Percentiles rank a stretch among this genome's conserved stretches.
phyloP scores from a whole-genome alignment of 1,140 invertebrate genomes.

The Drosophila sturtevanti region DNA sequence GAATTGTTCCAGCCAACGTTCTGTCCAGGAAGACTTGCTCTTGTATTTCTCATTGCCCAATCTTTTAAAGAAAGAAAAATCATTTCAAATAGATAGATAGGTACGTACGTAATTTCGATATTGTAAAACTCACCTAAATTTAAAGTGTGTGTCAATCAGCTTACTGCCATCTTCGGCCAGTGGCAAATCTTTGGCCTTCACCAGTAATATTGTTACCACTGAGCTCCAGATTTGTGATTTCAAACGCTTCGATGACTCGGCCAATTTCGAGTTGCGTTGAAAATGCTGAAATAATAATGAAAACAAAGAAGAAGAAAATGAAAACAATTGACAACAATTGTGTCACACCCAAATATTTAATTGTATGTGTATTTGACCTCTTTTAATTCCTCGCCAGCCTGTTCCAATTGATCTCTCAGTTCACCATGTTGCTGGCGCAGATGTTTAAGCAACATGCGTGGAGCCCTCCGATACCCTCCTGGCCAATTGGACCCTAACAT shows the following conservation, averaged over 20 bases:
- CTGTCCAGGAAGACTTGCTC: conserved; percentile 95
- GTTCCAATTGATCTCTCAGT: conserved; percentile 61
- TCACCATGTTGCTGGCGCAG: conserved; percentile 56
- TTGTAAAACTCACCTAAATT: conserved; percentile 90
- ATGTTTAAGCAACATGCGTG: conserved; percentile 68
- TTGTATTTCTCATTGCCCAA: conserved; percentile 99
- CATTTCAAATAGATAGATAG: neutral
- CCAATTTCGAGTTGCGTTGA: conserved; percentile 88
- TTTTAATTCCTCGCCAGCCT: conserved; percentile 56
- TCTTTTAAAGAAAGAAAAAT: conserved; percentile 83
- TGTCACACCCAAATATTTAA: conserved; percentile 11
- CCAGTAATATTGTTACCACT: conserved; percentile 96
- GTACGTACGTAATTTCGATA: neutral
- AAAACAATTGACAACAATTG: conserved; percentile 19
- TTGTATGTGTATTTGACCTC: conserved; percentile 42
- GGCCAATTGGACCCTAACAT: conserved; percentile 55
- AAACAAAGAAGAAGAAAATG: conserved; percentile 13
- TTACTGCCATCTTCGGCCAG: conserved; percentile 94
- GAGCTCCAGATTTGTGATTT: conserved; percentile 97
- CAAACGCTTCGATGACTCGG: conserved; percentile 90
- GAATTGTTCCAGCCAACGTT: conserved; percentile 98
- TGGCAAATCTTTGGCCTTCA: conserved; percentile 95
- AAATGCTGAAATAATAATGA: conserved; percentile 87
- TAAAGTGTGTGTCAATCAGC: conserved; percentile 96
- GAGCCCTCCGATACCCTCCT: conserved; percentile 34